A percentile compares a stretch with the other conserved stretches of the same genome.
These are phyloP conservation scores for Harmothoe impar DNA, from an alignment of 2,888 invertebrate species.

Conservation along the genomic window DNA sequence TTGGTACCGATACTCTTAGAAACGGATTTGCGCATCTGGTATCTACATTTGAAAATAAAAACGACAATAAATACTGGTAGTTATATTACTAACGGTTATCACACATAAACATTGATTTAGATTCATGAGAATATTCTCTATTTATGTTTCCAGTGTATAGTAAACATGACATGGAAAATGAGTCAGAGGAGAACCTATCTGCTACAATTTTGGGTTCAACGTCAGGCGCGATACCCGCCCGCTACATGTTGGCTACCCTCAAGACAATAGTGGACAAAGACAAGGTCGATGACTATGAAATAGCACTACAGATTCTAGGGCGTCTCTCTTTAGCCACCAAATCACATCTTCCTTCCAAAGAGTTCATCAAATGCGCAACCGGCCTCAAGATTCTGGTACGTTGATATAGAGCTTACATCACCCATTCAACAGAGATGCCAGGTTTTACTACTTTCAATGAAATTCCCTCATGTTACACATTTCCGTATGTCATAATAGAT, in stretches of 20 bases:
- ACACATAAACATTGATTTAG: neutral
- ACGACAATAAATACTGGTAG: too few species aligned
- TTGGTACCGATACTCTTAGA: too few species aligned
- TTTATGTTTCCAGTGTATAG: neutral
- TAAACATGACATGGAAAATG: neutral
- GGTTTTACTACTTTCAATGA: too few species aligned
- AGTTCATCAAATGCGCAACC: neutral
- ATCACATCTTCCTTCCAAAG: neutral
- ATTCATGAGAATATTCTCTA: neutral
- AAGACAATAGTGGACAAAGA: neutral
- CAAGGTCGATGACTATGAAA: neutral
- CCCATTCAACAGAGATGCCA: too few species aligned
- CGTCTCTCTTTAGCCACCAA: neutral
- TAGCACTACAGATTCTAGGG: neutral
- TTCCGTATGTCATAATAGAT: too few species aligned
- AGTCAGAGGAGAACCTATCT: neutral
- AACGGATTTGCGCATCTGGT: too few species aligned
- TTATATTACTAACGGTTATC: too few species aligned
- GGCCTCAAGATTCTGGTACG: constrained; percentile 21
- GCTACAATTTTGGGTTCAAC: neutral
- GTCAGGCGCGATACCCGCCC: neutral
- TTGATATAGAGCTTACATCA: too few species aligned
- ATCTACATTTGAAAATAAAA: too few species aligned
- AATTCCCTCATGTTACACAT: too few species aligned
- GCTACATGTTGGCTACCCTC: neutral